Conservation (phyloP, 2,888 invertebrate species). For the Phrixothrix hirtus region DNA sequence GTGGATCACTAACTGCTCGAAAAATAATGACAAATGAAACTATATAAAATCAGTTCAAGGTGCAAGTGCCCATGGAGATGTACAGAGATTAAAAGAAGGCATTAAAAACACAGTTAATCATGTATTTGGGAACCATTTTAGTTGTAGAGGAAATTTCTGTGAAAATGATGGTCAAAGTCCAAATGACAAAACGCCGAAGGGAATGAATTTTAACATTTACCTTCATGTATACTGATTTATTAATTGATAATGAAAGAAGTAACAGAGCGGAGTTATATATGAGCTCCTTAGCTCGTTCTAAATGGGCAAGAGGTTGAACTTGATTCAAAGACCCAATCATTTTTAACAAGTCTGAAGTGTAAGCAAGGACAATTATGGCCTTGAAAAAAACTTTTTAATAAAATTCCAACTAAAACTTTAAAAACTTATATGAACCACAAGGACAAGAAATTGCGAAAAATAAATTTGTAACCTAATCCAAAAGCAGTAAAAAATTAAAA, state of each 20-base stretch:
- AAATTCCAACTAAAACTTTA: background rate
- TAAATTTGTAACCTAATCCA: background rate
- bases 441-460: background rate
- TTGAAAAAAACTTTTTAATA: background rate
- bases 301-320: constrained; percentile 11
- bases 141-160: background rate
- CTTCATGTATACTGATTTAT: background rate
- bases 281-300: constrained; percentile 8
- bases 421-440: background rate
- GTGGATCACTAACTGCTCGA: background rate
- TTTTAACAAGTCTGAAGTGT: constrained; percentile 4
- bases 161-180: background rate
- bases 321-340: constrained; percentile 12
- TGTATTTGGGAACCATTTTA: constrained; percentile 1
- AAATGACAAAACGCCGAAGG: background rate
- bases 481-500: background rate
- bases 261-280: constrained; percentile 17
- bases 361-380: constrained; percentile 7
- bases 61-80: background rate
- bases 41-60: background rate
- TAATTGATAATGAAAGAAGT: constrained; percentile 17
- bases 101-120: constrained; percentile 1
- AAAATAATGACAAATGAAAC: background rate
- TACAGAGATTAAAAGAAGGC: background rate
- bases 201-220: background rate